Base-by-base conservation (phyloP, 1,140 invertebrate species). In the Drosophila funebris region DNA sequence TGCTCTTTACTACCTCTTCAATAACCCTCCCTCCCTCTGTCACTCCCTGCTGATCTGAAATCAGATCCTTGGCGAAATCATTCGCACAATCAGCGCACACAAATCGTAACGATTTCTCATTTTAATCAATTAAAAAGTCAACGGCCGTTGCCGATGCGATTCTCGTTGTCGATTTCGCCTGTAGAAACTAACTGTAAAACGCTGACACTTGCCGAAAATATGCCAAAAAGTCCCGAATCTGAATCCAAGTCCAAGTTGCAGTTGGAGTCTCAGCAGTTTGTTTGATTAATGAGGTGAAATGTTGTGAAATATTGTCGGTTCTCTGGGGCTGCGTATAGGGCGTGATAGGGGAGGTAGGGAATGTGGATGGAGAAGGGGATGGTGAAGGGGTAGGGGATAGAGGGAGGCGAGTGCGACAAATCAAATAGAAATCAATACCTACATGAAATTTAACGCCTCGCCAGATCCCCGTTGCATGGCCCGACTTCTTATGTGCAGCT, bases 121-220 rank as follows among this genome's bases (percentile, higher is more conserved):
- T 90, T 90, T 90, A 90, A 90, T 90, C 89, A 90, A 90, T 90
- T 90, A 90, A 90, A 90, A 90, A 90, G 89, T 85, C 89, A 90
- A 79, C 88, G 87, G 70, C 66, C 83, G 66, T 50, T 48, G 22
- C 36, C 63, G 14, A 20, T 22, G 56, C 53, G 70, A 56, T 68
- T 43, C 43, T 58, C 69, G 16, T 37, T 57, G 31, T 56, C 24
- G 44, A 64, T 70, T 60, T 50, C 66, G 50, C 39, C 20, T 20
- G 66, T 14, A 4, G 56, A 48, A 48, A 14, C 63, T 87, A 87
- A 87, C 82, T 88, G 82, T 87, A 87, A 83, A 87, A 52, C 60
- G 57, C 71, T 87, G 83, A 87, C 82, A 87, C 82, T 87, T 87
- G 82, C 82, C 83, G 43, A 87, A 87, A 87, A 88, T 88, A 88